These are phyloP conservation scores for Pollenia amentaria DNA, from an alignment of 2,888 invertebrate species.

Conservation along the genomic window DNA sequence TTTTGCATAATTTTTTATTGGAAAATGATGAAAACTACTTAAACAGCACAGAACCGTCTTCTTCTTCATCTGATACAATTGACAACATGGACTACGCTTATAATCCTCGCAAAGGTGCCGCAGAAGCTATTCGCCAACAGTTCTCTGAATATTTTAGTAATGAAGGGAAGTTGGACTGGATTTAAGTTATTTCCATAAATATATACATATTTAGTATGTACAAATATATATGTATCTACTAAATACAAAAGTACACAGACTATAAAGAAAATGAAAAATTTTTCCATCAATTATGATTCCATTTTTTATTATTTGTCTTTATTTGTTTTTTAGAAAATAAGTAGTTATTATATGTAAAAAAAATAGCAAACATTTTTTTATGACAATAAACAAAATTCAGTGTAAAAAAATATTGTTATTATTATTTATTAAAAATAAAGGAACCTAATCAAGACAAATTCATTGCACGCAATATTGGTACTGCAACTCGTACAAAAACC, in stretches of 20 bases:
- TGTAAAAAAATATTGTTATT: too few relatives aligned
- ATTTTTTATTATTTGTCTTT: too few relatives aligned
- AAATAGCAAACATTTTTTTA: too few relatives aligned
- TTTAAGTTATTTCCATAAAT: background rate
- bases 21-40: conserved; percentile 6
- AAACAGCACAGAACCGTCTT: background rate
- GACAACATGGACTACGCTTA: background rate
- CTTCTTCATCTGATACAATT: background rate
- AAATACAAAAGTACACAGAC: background rate
- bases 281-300: too few relatives aligned
- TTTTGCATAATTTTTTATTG: conserved; percentile 36
- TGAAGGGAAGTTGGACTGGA: conserved; percentile 26
- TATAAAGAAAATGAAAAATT: background rate
- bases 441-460: too few relatives aligned
- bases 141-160: conserved; percentile 11
- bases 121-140: conserved; percentile 16
- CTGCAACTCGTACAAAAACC: too few relatives aligned
- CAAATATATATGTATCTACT: background rate
- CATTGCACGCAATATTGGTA: too few relatives aligned
- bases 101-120: conserved; percentile 2
- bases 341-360: too few relatives aligned
- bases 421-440: too few relatives aligned
- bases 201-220: background rate
- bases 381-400: too few relatives aligned
- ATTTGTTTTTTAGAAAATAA: too few relatives aligned